Conservation (phyloP, 2,888 invertebrate species). For the Heteromyza rotundicornis region DNA sequence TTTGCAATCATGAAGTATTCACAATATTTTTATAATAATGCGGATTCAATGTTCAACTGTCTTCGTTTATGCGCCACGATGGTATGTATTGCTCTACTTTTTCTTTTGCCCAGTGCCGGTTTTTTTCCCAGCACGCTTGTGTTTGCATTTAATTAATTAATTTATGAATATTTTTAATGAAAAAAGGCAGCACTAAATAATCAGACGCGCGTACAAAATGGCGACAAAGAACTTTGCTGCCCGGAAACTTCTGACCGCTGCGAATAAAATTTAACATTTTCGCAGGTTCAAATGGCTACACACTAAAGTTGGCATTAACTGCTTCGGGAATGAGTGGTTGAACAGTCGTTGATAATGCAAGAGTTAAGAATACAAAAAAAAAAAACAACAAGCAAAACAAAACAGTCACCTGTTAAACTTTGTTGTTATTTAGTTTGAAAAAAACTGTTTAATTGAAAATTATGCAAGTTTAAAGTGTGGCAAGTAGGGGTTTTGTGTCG, state of each 20-base stretch:
- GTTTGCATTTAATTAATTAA: conserved; percentile 48
- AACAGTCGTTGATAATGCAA: too few relatives aligned
- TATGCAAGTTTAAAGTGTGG: conserved; percentile 39
- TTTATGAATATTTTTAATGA: conserved; percentile 48
- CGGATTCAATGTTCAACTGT: conserved; percentile 46
- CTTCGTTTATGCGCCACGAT: conserved; percentile 8
- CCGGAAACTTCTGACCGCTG: conserved; percentile 9
- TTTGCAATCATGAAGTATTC: conserved; percentile 3
- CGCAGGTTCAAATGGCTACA: conserved; percentile 4
- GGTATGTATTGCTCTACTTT: conserved; percentile 11
- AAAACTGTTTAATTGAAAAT: conserved; percentile 48
- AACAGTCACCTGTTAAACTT: conserved; percentile 11
- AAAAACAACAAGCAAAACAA: too few relatives aligned
- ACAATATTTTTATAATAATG: conserved; percentile 39
- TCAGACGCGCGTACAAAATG: conserved; percentile 3
- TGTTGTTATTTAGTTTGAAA: conserved; percentile 28
- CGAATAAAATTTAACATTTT: conserved; percentile 3
- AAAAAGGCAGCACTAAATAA: conserved; percentile 33
- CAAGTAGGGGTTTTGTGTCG: neutral
- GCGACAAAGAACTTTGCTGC: conserved; percentile 15
- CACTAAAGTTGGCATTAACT: conserved; percentile 4
- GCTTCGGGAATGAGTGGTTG: too few relatives aligned
- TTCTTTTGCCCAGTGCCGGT: neutral
- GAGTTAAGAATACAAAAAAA: too few relatives aligned
- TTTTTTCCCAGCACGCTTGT: conserved; percentile 17